Conservation (phyloP, 1,140 invertebrate species). For the Sminthurinus signatus region DNA sequence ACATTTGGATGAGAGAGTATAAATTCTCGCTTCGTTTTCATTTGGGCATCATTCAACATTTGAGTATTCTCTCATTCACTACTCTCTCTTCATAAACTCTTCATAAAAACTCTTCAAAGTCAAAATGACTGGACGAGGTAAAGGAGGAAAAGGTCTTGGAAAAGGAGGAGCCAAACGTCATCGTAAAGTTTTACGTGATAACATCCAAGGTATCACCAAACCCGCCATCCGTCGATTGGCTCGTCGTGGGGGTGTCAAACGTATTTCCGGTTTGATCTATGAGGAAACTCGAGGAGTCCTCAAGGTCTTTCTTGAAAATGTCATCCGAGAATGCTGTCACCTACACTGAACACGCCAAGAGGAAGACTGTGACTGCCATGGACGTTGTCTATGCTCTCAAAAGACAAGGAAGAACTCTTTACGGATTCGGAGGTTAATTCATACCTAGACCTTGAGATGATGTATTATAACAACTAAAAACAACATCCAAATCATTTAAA, state of each 20-base stretch:
- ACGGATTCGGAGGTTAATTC: conserved; percentile 56
- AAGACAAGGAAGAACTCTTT: conserved; percentile 64
- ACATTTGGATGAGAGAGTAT: too few relatives aligned
- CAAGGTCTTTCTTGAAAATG: conserved; percentile 4
- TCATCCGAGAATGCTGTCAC: conserved; percentile 64
- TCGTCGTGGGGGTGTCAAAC: conserved; percentile 61
- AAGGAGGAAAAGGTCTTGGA: conserved; percentile 39
- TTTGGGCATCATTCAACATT: too few relatives aligned
- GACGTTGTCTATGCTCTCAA: conserved; percentile 81
- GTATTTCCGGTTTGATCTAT: conserved; percentile 66
- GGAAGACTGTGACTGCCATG: conserved; percentile 79
- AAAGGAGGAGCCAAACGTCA: conserved; percentile 44
- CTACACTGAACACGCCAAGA: conserved; percentile 74
- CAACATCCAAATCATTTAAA: background rate
- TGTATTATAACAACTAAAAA: background rate
- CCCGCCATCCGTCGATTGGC: conserved; percentile 57
- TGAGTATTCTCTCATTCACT: too few relatives aligned
- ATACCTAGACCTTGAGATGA: background rate
- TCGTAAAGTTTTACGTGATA: conserved; percentile 55
- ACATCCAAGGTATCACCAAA: conserved; percentile 60
- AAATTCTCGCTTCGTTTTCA: too few relatives aligned
- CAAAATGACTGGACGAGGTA: conserved; percentile 46
- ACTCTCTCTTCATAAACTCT: too few relatives aligned
- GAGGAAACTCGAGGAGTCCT: conserved; percentile 54
- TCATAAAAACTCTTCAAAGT: background rate